Evolutionary conservation across 2,113 vertebrate genomes (phyloP), one percentile per base, ranked within the genome.

Genomic region (Myotis brandtii): DNA sequence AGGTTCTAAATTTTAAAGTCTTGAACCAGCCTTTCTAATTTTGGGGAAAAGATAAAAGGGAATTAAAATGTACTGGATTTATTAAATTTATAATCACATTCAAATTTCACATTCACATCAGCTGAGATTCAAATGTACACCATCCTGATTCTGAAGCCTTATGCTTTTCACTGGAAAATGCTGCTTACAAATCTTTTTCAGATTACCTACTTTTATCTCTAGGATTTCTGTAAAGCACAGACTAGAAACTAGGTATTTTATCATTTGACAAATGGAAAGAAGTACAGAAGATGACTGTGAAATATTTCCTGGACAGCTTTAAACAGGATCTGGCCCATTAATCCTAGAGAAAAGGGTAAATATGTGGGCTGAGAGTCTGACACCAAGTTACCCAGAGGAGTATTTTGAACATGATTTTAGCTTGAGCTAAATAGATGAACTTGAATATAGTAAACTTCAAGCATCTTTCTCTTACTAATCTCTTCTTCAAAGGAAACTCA

Each of bases 401-500:
- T 72, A 85, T 25, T 73, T 75, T n/a, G 76, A 27, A 81, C 5
- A 67, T 7, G 40, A 32, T 82, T 86, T 89, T 59, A 79, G 46
- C 37, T 77, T 86, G 27, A 83, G 62, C 34, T 67, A 66, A 95
- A 80, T 1, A 86, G 25, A 72, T 40, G 64, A 76, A 72, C 21
- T 43, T 46, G 43, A 95, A 95, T 81, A 91, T 0, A 75, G 66
- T 23, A 50, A 89, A 85, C 23, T 52, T 89, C 21, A 56, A 77
- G 43, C 17, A 73, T 81, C 37, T 90, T 88, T 86, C 32, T 92
- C 66, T 54, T 66, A 66, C 69, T 70, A 62, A 83, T 23, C 9
- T 77, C 23, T 67, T 89, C 69, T 92, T 97, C 34, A 83, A 91
- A 96, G 23, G 48, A 92, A 83, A 70, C 76, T 95, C 50, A 90